phyloP scores from a whole-genome alignment of 2,113 vertebrate genomes.

The Paraplagusia blochii region DNA sequence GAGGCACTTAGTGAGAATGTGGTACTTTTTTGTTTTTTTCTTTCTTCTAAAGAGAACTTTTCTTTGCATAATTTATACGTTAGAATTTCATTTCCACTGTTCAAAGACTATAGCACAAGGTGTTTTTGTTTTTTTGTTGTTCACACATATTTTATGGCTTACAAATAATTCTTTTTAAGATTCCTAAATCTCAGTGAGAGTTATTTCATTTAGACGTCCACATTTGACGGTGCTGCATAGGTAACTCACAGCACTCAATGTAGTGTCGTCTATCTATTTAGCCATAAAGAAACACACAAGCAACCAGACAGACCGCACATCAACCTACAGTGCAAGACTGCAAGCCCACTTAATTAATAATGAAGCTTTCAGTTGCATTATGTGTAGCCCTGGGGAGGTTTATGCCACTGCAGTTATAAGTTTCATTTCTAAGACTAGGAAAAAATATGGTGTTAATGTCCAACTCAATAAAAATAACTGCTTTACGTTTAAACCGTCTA shows the following conservation, averaged over 20 bases:
- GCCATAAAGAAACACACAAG: constrained; percentile 22
- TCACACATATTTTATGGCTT: neutral
- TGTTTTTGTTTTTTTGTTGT: constrained; percentile 20
- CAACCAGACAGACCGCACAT: constrained; percentile 43
- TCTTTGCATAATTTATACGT: constrained; percentile 11
- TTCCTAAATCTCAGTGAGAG: constrained; percentile 17
- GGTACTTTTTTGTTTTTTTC: neutral
- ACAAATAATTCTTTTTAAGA: constrained; percentile 6
- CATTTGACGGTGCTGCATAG: constrained; percentile 28
- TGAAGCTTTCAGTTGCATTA: constrained; percentile 46
- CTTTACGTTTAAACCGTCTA: too few relatives aligned
- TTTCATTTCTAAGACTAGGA: constrained; percentile 6
- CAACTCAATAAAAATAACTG: neutral
- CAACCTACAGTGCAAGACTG: constrained; percentile 29
- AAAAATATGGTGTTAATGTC: constrained; percentile 9
- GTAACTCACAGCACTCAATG: constrained; percentile 28
- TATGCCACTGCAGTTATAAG: constrained; percentile 12
- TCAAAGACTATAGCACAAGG: constrained; percentile 18
- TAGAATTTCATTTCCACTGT: constrained; percentile 4
- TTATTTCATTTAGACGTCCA: constrained; percentile 16
- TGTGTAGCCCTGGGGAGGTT: constrained; percentile 26
- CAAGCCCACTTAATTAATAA: constrained; percentile 49
- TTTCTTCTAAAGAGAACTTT: neutral
- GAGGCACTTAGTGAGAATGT: too few relatives aligned
- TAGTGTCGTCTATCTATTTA: constrained; percentile 12